Base-by-base conservation (phyloP, 2,113 vertebrate species). In the Neotoma lepida region DNA sequence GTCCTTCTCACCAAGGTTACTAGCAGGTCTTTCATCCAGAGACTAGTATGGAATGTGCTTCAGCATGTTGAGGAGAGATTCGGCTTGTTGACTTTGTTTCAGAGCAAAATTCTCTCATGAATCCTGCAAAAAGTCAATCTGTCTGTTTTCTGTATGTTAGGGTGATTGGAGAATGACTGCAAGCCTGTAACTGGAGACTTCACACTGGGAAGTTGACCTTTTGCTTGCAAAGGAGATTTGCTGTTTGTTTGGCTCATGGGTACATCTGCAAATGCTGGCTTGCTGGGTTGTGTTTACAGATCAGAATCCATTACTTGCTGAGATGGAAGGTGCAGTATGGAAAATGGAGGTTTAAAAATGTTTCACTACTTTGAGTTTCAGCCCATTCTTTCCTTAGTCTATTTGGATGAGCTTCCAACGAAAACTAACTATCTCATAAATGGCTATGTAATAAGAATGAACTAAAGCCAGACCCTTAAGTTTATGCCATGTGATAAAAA, bases 131-230 rank as follows among this genome's bases (percentile, higher is more conserved):
- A 94, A 95, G 94, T 91, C 96, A 97, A 96, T 94, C 95, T 94
- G 89, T 77, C 86, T 96, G 89, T 63, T 87, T 92, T 97, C 89
- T 92, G 44, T 80, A 70, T 88, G 78, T 90, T 95, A 87, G 80
- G 64, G 35, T 86, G 94, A 95, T 92, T 95, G 95, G 73, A 95
- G 81, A 92, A 94, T 85, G 86, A 94, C 93, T 73, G n/a, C n/a
- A 64, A 92, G 78, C 90, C 91, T 95, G 74, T 91, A 85, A 81
- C 89, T 95, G 80, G 73, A 97, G 94, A 84, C 49, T 94, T 96
- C 93, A 97, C 94, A 89, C 90, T 94, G 95, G 61, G 97, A 97
- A 97, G 78, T 12, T 96, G 97, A 97, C 93, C 96, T 97, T 97
- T 97, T 84, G 70, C 96, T 97, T 96, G 88, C 64, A 95, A 96